Conservation (phyloP, 1,140 invertebrate genomes). For the Orussus abietinus region DNA sequence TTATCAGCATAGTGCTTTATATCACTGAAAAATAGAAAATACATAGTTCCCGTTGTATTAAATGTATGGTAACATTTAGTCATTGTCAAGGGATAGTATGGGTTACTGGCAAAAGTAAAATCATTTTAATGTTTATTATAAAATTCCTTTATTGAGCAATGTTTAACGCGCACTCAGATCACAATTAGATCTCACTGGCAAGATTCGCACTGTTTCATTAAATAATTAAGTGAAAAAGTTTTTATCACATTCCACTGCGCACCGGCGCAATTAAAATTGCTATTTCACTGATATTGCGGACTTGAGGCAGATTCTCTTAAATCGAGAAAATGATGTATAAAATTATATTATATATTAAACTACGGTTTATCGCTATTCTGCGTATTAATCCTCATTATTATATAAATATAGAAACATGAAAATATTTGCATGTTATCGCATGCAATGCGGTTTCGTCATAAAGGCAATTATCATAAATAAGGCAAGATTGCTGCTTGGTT, state of each 20-base stretch:
- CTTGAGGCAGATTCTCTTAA: too few species aligned
- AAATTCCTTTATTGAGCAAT: constrained; percentile 35
- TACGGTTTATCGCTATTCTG: too few species aligned
- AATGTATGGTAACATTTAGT: too few species aligned
- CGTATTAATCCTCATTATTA: too few species aligned
- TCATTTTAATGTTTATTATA: constrained; percentile 15
- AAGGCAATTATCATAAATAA: constrained; percentile 8
- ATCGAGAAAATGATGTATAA: constrained; percentile 1
- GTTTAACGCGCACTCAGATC: constrained; percentile 15
- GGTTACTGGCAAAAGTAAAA: neutral
- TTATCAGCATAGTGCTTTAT: too few species aligned
- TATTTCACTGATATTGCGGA: too few species aligned
- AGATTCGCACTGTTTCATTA: constrained; percentile 17
- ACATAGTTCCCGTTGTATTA: too few species aligned
- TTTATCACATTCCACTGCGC: constrained; percentile 17
- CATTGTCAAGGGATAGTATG: too few species aligned
- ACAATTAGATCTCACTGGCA: constrained; percentile 23
- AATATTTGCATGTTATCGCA: too few species aligned
- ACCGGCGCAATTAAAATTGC: constrained; percentile 10
- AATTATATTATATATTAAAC: neutral
- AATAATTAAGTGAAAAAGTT: constrained; percentile 15
- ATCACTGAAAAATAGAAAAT: too few species aligned
- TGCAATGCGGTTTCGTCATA: too few species aligned
- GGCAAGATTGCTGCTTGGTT: constrained; percentile 11
- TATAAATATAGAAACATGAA: too few species aligned